Evolutionary conservation across 2,888 invertebrate species (phyloP), one percentile per base, ranked within the genome.

Genomic region (Axea sp.): DNA sequence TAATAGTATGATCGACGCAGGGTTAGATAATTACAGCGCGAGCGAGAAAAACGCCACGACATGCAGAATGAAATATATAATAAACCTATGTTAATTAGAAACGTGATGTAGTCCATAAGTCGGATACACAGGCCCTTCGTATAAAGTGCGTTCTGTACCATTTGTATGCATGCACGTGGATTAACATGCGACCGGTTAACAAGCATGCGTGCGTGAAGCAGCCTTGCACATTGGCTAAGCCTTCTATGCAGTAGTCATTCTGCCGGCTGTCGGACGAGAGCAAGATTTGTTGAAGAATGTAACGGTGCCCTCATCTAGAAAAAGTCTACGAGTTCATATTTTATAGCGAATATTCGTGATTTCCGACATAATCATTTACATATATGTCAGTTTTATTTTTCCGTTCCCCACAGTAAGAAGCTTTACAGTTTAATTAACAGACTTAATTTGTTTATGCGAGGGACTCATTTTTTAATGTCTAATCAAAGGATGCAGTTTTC

Each of bases 121-220:
- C 35, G 41, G 49, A 41, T 24, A 24, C 41, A 39, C 8, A 7
- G 41, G 43, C 45, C 49, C 43, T 53, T 24, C 17, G 37, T 37
- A 47, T 60, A 37, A 24, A 64, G 35, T 45, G 35, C 43, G 57
- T 45, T 35, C 37, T 33, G 39, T 49, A 30, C 39, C 28, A 65
- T 73, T 73, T 72, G 57, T 59, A 73, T 65, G 51, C 59, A 60
- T 59, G 65, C 65, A 73, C 60, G 72, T 59, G 72, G 72, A 73
- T 72, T 71, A 57, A n/a, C n/a, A n/a, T 51, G 72, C 72, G 72
- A 72, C 72, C 72, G 59, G 72, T 73, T 73, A 73, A 73, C 72
- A 65, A 73, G 72, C 72, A 65, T 72, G 72, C 72, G 72, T 72
- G 72, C 72, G 72, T 72, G 72, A 65, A 72, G 72, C 64, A 19